These are phyloP conservation scores for Platycheirus rosarum DNA, from an alignment of 2,888 invertebrate genomes.

Conservation along the genomic window DNA sequence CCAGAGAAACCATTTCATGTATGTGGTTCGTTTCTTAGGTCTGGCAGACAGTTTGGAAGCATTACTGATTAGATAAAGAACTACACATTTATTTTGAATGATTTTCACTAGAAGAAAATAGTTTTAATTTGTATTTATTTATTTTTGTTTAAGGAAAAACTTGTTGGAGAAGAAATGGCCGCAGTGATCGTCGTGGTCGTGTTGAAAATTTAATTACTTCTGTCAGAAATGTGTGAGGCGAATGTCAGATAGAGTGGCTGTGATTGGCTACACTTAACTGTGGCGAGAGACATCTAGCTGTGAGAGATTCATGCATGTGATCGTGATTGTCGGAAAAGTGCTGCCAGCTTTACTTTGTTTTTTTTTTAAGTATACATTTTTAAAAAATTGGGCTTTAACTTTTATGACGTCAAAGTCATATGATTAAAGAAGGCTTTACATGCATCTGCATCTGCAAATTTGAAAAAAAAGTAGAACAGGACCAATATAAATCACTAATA, in stretches of 20 bases:
- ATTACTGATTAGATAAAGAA: conserved; percentile 33
- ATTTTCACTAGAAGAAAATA: conserved; percentile 36
- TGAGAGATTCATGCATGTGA: conserved; percentile 10
- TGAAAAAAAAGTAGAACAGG: too few species aligned
- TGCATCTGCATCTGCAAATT: too few species aligned
- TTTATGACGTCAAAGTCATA: too few species aligned
- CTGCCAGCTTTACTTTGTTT: conserved; percentile 19
- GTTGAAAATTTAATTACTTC: conserved; percentile 33
- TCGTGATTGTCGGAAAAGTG: background rate
- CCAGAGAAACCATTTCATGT: conserved; percentile 31
- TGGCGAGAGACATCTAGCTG: conserved; percentile 42
- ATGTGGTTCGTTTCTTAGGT: conserved; percentile 61
- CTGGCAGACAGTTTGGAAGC: conserved; percentile 24
- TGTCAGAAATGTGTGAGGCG: conserved; percentile 49
- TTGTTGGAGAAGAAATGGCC: conserved; percentile 54
- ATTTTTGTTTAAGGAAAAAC: conserved; percentile 16
- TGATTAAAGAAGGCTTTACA: too few species aligned
- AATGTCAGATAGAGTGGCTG: conserved; percentile 41
- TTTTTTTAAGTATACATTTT: background rate
- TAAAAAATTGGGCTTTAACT: too few species aligned
- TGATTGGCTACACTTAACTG: conserved; percentile 29
- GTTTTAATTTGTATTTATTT: background rate
- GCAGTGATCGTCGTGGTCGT: conserved; percentile 47
- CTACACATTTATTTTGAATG: conserved; percentile 14
- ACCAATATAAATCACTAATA: too few species aligned